Conservation (phyloP, 2,113 vertebrate species). For the Sylvietta virens region DNA sequence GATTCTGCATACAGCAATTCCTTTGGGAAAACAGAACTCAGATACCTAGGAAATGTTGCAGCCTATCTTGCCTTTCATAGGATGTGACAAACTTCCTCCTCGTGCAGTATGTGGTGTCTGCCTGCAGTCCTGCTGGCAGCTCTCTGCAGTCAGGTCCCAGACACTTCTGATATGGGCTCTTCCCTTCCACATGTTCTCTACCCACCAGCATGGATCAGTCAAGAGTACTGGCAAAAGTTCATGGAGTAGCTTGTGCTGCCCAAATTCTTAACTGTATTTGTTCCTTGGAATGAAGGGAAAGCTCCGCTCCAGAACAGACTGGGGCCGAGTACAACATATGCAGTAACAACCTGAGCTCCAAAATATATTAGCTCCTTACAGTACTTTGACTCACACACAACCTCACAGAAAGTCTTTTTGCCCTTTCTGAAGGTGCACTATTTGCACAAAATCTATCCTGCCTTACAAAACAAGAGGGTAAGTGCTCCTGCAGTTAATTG, state of each 20-base stretch:
- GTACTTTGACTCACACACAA: not conserved
- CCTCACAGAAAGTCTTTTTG: not conserved
- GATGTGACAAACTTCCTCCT: constrained; percentile 32
- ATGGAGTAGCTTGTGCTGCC: not conserved
- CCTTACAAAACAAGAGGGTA: not conserved
- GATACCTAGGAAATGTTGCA: not conserved
- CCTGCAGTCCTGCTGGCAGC: not conserved
- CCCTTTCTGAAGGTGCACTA: not conserved
- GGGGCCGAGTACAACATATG: not conserved
- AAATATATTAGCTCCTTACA: not conserved
- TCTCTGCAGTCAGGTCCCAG: not conserved
- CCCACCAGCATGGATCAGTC: not conserved
- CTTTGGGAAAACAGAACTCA: not conserved
- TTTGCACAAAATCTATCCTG: not conserved
- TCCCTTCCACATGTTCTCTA: not conserved
- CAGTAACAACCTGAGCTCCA: not conserved
- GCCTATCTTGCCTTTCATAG: not conserved
- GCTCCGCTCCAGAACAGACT: not conserved
- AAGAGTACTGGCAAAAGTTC: not conserved
- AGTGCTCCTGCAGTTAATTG: not conserved
- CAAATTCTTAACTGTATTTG: not conserved
- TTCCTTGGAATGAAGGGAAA: not conserved
- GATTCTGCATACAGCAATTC: not conserved
- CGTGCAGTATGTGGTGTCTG: not conserved
- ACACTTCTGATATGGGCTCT: not conserved